Evolutionary conservation across 2,888 invertebrate genomes (phyloP).

Genomic region (Pyrochroa serraticornis): DNA sequence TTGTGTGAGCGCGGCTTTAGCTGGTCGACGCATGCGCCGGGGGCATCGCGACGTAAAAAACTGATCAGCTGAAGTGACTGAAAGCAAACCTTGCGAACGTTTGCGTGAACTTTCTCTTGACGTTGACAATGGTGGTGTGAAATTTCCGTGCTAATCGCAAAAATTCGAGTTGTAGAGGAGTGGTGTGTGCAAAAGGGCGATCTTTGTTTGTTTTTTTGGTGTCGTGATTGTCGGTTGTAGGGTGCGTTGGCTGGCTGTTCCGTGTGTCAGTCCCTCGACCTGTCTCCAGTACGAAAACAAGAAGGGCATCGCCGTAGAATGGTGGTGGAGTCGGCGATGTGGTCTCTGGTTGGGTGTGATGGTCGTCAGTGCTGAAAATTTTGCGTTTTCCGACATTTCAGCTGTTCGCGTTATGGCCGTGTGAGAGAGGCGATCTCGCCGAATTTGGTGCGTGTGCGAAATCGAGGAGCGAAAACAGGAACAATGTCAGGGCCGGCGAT

Average conservation of each 20-base stretch:
- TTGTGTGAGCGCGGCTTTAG: not conserved
- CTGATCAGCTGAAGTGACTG: conserved; percentile 24
- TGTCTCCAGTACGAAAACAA: too few species aligned
- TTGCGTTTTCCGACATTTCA: conserved; percentile 30
- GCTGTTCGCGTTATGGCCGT: conserved; percentile 8
- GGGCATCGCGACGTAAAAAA: conserved; percentile 9
- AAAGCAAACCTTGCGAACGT: conserved; percentile 9
- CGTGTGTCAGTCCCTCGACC: too few species aligned
- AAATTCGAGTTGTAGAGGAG: conserved; percentile 1
- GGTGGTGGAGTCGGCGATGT: conserved; percentile 9
- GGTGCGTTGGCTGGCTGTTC: too few species aligned
- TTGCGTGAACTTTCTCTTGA: conserved; percentile 31
- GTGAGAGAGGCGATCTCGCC: conserved; percentile 43
- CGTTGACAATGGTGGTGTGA: conserved; percentile 40
- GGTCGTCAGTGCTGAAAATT: conserved; percentile 39
- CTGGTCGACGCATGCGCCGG: not conserved
- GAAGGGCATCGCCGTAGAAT: not conserved
- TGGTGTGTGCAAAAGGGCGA: too few species aligned
- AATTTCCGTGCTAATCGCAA: conserved; percentile 16
- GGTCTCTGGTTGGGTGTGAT: conserved; percentile 28
- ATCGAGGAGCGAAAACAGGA: conserved; percentile 30
- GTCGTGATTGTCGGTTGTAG: too few species aligned
- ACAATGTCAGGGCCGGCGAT: conserved; percentile 61
- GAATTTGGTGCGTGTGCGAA: conserved; percentile 44
- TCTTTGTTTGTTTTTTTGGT: too few species aligned